Evolutionary conservation across 1,140 invertebrate species (phyloP), one percentile per base, ranked within the genome.

Genomic region (Drosophila watanabei): DNA sequence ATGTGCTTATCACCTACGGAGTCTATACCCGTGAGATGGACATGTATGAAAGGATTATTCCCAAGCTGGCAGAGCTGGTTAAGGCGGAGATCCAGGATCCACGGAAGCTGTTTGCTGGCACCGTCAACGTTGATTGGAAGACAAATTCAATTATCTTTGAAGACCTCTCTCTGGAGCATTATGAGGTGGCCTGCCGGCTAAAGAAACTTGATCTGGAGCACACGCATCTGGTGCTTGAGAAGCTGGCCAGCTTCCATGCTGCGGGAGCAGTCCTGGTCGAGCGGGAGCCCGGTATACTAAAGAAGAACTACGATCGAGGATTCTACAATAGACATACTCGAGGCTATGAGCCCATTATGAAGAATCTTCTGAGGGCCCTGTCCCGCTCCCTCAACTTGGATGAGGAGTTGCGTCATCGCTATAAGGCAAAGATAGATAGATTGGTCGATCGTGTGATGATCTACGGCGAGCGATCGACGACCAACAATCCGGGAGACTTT

Each of bases 241-340:
- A 93, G 14, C 73, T 95, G 24, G 95, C 94, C 0, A 93, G 92
- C 16, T 95, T 95, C 49, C 95, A 95, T 79, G 95, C 95, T 0
- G 51, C 69, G 3, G 80, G 73, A 2, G 73, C 81, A 10, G 65
- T 63, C 11, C 45, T 82, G 4, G 76, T 73, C n/a, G 65, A 88
- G 24, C 49, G 59, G 9, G 30, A 78, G 18, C 71, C 70, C 0
- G 78, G 63, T 0, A 69, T 71, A 9, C 86, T 83, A 39, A 59
- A 30, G 11, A 52, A 76, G 1, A 81, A 83, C 9, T 89, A 83
- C 14, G 82, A 89, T 64, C 63, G 76, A 0, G 81, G 86, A 9
- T 86, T 91, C 24, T 89, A 75, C 14, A 89, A 86, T 52, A 48
- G 20, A 9, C 60, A 85, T 28, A 85, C 85, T 0, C 41, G 75